Conservation (phyloP, 2,888 invertebrate species). For the Tenthredo distinguenda region DNA sequence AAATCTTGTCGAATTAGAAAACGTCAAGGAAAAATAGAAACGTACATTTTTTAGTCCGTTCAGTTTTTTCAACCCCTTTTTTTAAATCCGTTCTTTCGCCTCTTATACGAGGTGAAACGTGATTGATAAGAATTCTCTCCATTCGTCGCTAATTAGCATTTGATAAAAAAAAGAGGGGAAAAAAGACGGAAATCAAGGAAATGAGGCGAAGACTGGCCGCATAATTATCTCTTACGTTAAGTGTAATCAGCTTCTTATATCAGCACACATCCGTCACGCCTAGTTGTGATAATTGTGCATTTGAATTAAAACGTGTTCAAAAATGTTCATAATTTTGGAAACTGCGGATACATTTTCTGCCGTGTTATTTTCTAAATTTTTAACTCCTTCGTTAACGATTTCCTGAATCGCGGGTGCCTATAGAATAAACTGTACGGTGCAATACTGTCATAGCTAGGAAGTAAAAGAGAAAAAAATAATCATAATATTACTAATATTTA, state of each 20-base stretch:
- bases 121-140: conserved; percentile 6
- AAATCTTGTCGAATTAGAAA: neutral
- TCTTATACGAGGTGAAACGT: neutral
- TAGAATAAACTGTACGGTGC: neutral
- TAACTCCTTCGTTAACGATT: neutral
- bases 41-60: neutral
- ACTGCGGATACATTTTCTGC: neutral
- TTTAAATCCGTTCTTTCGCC: neutral
- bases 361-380: neutral
- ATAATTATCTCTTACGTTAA: neutral
- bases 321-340: neutral
- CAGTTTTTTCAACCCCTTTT: neutral
- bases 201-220: neutral
- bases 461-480: neutral
- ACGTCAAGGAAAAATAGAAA: neutral
- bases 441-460: neutral
- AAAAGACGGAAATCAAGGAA: neutral
- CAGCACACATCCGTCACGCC: neutral
- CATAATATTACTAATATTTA: neutral
- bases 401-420: neutral
- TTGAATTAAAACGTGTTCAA: neutral
- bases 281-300: neutral
- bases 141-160: neutral
- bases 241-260: neutral
- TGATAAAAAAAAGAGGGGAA: neutral